phyloP scores from a whole-genome alignment of 2,113 vertebrate species.

The Drymodes brunneopygia region DNA sequence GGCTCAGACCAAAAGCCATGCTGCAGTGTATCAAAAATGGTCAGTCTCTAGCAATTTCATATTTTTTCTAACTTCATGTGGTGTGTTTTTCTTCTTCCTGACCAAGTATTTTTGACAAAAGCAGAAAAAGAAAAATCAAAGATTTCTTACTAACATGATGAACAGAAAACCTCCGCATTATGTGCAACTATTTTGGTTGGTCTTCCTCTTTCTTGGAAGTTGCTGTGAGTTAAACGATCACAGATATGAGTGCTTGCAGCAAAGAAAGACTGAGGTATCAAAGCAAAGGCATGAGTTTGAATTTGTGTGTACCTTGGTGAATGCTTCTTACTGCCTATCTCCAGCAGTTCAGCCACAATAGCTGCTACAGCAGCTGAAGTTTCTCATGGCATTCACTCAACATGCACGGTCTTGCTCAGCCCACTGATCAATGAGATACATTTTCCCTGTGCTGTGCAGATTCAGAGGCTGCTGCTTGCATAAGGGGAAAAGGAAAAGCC shows the following conservation, averaged over 20 bases:
- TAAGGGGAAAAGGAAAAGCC: neutral
- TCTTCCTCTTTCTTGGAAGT: neutral
- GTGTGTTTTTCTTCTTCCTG: neutral
- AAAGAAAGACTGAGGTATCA: neutral
- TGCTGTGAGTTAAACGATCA: neutral
- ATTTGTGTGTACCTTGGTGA: neutral
- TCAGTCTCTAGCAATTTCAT: neutral
- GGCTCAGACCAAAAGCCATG: neutral
- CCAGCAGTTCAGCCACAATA: neutral
- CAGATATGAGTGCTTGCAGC: neutral
- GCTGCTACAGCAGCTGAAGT: neutral
- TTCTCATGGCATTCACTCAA: neutral
- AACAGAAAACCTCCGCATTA: neutral
- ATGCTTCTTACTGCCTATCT: neutral
- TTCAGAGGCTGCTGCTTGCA: neutral
- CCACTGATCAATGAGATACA: neutral
- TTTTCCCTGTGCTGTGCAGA: neutral
- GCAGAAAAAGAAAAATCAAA: neutral
- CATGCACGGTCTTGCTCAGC: neutral
- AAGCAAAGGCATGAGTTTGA: neutral
- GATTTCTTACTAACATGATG: neutral
- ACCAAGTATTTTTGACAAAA: neutral
- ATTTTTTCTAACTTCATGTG: neutral
- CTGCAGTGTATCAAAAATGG: neutral
- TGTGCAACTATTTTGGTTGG: neutral